Conservation (phyloP, 1,140 invertebrate species). For the Neoseiulus cucumeris region DNA sequence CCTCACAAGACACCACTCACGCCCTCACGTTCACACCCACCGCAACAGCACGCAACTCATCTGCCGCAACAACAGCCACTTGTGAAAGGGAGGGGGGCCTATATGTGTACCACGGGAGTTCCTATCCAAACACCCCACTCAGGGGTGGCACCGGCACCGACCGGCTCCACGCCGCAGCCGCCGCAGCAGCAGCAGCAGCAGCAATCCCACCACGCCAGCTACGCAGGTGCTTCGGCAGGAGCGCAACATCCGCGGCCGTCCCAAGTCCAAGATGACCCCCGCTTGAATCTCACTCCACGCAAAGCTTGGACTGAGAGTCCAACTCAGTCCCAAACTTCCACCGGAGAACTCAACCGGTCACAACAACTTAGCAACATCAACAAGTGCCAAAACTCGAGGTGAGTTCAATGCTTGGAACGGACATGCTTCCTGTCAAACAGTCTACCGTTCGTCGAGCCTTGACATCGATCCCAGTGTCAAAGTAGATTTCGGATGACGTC, state of each 20-base stretch:
- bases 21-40: constrained; percentile 4
- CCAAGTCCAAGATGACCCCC: constrained; percentile 2
- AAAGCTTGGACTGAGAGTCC: constrained; percentile 5
- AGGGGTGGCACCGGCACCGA: not conserved
- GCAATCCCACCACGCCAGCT: too few relatives aligned
- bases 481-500: too few relatives aligned
- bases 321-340: too few relatives aligned
- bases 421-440: too few relatives aligned
- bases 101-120: constrained; percentile 12
- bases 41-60: not conserved
- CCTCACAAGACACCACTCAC: constrained; percentile 2
- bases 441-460: too few relatives aligned
- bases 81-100: constrained; percentile 11
- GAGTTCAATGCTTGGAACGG: not conserved
- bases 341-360: not conserved
- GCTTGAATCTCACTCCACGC: not conserved
- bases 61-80: constrained; percentile 8
- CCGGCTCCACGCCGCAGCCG: not conserved
- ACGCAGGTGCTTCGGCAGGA: too few relatives aligned
- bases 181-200: too few relatives aligned
- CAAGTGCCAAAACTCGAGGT: constrained; percentile 7
- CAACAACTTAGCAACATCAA: not conserved
- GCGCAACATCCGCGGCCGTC: not conserved
- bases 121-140: constrained; percentile 8
- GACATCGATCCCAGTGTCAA: too few relatives aligned